phyloP scores from a whole-genome alignment of 35 echinoderm and acorn worm genomes.

The Acanthaster planci region DNA sequence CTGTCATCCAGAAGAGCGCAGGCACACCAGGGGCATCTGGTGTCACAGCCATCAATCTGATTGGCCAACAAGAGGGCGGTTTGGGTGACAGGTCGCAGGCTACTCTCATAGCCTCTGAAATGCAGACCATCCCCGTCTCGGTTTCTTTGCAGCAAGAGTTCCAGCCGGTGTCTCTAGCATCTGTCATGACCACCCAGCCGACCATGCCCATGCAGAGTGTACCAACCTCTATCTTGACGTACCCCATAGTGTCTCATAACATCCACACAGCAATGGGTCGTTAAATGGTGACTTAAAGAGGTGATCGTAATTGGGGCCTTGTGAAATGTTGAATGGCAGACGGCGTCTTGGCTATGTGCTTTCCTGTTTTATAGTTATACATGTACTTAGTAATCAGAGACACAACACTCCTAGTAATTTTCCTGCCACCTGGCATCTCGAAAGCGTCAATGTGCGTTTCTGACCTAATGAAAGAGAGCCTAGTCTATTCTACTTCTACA shows the following conservation, averaged over 20 bases:
- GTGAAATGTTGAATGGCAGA: too few relatives aligned
- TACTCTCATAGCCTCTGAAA: slow-evolving; percentile 20
- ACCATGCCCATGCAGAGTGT: slow-evolving; percentile 44
- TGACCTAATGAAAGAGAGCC: too few relatives aligned
- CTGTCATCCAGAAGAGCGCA: slow-evolving; percentile 55
- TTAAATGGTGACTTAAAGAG: neutral
- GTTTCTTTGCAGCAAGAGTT: slow-evolving; percentile 9
- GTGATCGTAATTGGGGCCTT: neutral
- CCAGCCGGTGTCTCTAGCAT: slow-evolving; percentile 17
- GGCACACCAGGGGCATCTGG: slow-evolving; percentile 15
- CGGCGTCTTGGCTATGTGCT: too few relatives aligned
- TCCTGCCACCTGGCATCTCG: too few relatives aligned
- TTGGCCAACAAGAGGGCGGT: slow-evolving; percentile 1
- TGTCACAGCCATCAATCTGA: slow-evolving; percentile 17
- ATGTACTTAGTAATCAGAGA: too few relatives aligned
- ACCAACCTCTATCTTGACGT: slow-evolving; percentile 54
- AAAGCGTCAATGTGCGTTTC: too few relatives aligned
- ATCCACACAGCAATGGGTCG: slow-evolving; percentile 42
- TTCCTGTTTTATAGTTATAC: too few relatives aligned
- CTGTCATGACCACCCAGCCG: slow-evolving; percentile 16
- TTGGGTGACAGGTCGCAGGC: slow-evolving; percentile 13
- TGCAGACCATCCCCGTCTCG: slow-evolving; percentile 34
- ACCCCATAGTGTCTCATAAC: slow-evolving; percentile 57
- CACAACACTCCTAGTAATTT: too few relatives aligned
- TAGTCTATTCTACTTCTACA: too few relatives aligned